Evolutionary conservation across 1,140 invertebrate genomes (phyloP).

Genomic region (Zaprionus africanus): DNA sequence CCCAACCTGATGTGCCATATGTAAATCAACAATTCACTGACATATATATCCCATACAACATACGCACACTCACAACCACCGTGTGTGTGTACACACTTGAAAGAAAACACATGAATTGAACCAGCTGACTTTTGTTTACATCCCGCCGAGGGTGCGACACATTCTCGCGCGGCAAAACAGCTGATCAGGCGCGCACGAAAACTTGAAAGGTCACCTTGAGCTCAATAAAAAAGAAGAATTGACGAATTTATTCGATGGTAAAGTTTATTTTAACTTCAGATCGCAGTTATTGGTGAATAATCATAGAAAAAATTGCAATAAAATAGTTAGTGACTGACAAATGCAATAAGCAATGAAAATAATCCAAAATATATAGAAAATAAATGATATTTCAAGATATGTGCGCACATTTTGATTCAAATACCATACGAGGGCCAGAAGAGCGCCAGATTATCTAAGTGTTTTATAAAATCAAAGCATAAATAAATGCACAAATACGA

Average conservation of each 20-base stretch:
- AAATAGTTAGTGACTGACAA: conserved; percentile 40
- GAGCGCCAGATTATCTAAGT: conserved; percentile 44
- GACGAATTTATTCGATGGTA: conserved; percentile 68
- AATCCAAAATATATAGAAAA: conserved; percentile 7
- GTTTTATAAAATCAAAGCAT: conserved; percentile 24
- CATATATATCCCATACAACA: not conserved
- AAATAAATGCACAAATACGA: not conserved
- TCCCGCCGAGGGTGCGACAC: conserved; percentile 45
- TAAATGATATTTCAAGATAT: not conserved
- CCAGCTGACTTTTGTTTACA: conserved; percentile 76
- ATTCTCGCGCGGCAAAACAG: conserved; percentile 54
- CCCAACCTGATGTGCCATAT: not conserved
- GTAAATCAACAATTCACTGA: not conserved
- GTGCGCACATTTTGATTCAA: not conserved
- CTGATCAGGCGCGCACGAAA: conserved; percentile 63
- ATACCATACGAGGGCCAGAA: not conserved
- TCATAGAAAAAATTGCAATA: conserved; percentile 36
- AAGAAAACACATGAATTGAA: conserved; percentile 17
- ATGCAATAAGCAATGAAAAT: not conserved
- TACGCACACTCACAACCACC: conserved; percentile 10
- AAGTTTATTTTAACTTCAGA: conserved; percentile 41
- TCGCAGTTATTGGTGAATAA: conserved; percentile 43
- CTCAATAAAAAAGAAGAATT: conserved; percentile 60
- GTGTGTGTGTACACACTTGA: conserved; percentile 7
- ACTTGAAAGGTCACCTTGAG: conserved; percentile 80